Evolutionary conservation across 2,797 vertebrate species (phyloP).

Genomic region (Glyptemys insculpta): DNA sequence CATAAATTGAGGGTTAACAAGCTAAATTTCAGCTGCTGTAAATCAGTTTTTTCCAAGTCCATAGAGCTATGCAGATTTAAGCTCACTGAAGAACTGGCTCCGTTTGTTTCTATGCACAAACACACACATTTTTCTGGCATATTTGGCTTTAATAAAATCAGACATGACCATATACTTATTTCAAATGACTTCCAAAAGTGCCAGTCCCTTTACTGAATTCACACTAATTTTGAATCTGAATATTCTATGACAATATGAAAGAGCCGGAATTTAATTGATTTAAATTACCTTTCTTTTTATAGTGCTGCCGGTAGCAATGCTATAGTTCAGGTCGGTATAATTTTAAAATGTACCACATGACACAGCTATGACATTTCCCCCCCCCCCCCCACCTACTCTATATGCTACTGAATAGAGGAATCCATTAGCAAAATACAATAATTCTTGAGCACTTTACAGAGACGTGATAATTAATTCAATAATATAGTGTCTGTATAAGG

Average conservation of each 20-base stretch:
- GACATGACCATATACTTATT: not conserved
- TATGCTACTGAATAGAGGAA: constrained; percentile 39
- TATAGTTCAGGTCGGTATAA: constrained; percentile 55
- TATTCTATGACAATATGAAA: constrained; percentile 68
- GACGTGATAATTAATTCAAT: constrained; percentile 68
- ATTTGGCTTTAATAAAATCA: constrained; percentile 29
- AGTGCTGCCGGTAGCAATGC: constrained; percentile 59
- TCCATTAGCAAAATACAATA: not conserved
- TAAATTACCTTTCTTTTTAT: constrained; percentile 71
- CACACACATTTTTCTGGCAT: not conserved
- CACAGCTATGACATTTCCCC: constrained; percentile 60
- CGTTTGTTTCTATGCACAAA: not conserved
- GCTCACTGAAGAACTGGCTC: not conserved
- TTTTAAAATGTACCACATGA: constrained; percentile 60
- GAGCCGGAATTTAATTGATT: constrained; percentile 71
- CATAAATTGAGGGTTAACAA: not conserved
- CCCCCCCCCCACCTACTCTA: not conserved
- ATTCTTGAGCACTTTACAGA: constrained; percentile 59
- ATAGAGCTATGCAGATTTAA: not conserved
- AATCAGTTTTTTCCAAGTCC: not conserved
- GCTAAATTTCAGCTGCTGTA: not conserved
- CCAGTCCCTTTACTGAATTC: constrained; percentile 36
- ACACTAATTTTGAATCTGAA: constrained; percentile 57
- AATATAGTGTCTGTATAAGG: constrained; percentile 46
- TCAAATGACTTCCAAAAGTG: constrained; percentile 35